Conservation (phyloP, 1,140 invertebrate species). For the Hypothenemus hampei region DNA sequence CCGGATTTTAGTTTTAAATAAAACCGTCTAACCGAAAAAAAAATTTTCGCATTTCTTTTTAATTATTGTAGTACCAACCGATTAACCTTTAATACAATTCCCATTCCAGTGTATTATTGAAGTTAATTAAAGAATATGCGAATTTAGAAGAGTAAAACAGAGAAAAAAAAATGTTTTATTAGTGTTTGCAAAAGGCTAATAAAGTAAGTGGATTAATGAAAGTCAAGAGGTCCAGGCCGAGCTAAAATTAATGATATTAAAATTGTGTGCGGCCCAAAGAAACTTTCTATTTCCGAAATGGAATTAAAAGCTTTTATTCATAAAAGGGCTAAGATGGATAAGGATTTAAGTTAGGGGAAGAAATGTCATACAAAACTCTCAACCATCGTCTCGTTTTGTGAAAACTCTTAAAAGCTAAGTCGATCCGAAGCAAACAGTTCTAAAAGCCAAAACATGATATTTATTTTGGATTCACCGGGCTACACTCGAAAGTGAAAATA, state of each 20-base stretch:
- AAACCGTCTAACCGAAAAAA: constrained; percentile 10
- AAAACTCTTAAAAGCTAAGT: neutral
- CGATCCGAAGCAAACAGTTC: too few species aligned
- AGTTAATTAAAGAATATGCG: too few species aligned
- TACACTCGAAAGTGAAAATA: neutral
- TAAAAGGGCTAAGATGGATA: constrained; percentile 24
- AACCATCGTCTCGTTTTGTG: neutral
- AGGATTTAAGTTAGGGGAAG: constrained; percentile 5
- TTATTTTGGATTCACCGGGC: neutral
- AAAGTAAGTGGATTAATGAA: constrained; percentile 22
- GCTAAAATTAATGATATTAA: constrained; percentile 25
- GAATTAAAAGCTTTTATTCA: constrained; percentile 27
- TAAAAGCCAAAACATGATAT: neutral
- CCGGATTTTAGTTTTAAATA: constrained; percentile 20
- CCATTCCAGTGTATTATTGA: too few species aligned
- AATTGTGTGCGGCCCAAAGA: constrained; percentile 17
- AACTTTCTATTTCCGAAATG: constrained; percentile 24
- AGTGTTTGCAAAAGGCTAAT: constrained; percentile 14
- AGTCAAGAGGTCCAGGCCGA: constrained; percentile 10
- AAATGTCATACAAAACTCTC: constrained; percentile 19
- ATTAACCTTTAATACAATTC: too few species aligned
- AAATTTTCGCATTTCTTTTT: constrained; percentile 5
- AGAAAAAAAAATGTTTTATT: constrained; percentile 3
- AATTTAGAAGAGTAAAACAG: neutral
- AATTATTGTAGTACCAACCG: too few species aligned